phyloP scores from a whole-genome alignment of 2,113 vertebrate species.

The Rhinolophus sinicus region DNA sequence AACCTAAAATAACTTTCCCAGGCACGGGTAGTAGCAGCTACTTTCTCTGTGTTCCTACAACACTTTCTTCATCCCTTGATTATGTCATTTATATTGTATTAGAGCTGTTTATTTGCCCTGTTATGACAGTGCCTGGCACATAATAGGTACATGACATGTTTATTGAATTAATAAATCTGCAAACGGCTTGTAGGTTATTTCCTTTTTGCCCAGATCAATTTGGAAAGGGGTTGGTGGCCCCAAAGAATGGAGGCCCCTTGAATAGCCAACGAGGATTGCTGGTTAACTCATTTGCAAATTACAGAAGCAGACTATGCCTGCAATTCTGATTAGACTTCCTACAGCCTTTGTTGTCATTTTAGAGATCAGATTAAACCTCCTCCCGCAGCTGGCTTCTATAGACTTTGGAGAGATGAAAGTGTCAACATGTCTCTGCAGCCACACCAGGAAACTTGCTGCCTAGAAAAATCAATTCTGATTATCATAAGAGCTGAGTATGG shows the following conservation, averaged over 20 bases:
- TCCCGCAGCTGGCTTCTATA: conserved; percentile 58
- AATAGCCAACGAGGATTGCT: not conserved
- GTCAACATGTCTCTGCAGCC: conserved; percentile 66
- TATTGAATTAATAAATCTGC: conserved; percentile 44
- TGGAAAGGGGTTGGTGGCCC: not conserved
- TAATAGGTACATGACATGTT: not conserved
- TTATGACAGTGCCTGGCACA: conserved; percentile 20
- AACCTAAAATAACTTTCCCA: not conserved
- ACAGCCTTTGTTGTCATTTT: conserved; percentile 64
- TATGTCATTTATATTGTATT: not conserved
- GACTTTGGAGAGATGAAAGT: conserved; percentile 64
- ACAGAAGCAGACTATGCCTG: conserved; percentile 8
- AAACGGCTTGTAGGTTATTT: not conserved
- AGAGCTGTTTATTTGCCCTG: conserved; percentile 30
- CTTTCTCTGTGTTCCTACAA: not conserved
- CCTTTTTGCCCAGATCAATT: not conserved
- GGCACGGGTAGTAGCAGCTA: not conserved
- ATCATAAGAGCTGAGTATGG: conserved; percentile 32
- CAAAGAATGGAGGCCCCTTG: not conserved
- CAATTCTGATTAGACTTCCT: conserved; percentile 54
- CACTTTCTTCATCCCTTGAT: conserved; percentile 27
- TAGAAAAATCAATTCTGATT: conserved; percentile 73
- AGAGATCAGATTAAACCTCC: conserved; percentile 68
- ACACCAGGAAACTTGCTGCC: conserved; percentile 66
- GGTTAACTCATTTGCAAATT: conserved; percentile 52